These are phyloP conservation scores for Choreutis nemorana DNA, from an alignment of 2,888 invertebrate species.

Conservation along the genomic window DNA sequence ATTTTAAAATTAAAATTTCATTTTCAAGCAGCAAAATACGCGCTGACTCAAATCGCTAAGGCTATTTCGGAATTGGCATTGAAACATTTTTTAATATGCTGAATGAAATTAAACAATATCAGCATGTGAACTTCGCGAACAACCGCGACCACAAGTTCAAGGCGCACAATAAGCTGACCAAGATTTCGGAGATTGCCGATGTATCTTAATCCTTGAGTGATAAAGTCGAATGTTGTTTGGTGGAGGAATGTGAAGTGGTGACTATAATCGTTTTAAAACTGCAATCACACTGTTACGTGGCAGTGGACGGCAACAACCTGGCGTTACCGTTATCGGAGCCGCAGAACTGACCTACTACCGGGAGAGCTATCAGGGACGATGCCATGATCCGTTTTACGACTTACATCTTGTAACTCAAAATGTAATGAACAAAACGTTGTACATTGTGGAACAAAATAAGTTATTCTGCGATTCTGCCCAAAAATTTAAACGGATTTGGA, in stretches of 20 bases:
- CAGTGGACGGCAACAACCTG: constrained; percentile 55
- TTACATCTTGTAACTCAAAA: too few species aligned
- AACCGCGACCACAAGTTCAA: constrained; percentile 36
- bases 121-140: constrained; percentile 14
- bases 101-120: constrained; percentile 9
- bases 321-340: constrained; percentile 60
- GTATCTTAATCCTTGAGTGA: constrained; percentile 18
- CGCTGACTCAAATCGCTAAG: too few species aligned
- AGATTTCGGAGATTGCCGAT: constrained; percentile 8
- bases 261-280: constrained; percentile 50
- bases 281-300: constrained; percentile 59
- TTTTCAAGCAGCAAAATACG: too few species aligned
- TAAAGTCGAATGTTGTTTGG: constrained; percentile 26
- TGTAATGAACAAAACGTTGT: too few species aligned
- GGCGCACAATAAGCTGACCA: constrained; percentile 16
- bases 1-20: too few species aligned
- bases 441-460: too few species aligned
- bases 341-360: constrained; percentile 65
- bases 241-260: constrained; percentile 20
- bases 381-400: constrained; percentile 42
- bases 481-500: too few species aligned
- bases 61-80: too few species aligned
- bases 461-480: too few species aligned
- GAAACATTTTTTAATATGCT: too few species aligned
- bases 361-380: constrained; percentile 55